These are phyloP conservation scores for Campylorhamphus procurvoides DNA, from an alignment of 2,113 vertebrate species.

Conservation along the genomic window DNA sequence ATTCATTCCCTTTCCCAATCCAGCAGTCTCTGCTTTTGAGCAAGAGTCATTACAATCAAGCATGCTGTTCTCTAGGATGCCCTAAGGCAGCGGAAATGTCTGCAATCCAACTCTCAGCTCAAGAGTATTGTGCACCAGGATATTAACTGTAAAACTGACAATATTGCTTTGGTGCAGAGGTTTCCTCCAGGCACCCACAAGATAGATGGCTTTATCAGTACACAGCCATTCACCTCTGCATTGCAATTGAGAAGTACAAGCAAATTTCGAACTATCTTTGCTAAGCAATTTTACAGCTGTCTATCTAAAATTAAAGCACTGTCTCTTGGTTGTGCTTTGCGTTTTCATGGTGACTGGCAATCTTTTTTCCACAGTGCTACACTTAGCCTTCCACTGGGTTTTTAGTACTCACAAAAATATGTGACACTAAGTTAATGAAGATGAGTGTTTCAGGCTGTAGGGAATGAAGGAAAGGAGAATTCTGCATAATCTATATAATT, in stretches of 20 bases:
- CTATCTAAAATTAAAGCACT: slow-evolving; percentile 29
- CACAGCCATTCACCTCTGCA: slow-evolving; percentile 41
- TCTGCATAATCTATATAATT: neutral
- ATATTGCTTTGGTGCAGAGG: slow-evolving; percentile 35
- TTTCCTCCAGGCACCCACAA: slow-evolving; percentile 34
- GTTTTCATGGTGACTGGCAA: neutral
- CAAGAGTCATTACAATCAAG: neutral
- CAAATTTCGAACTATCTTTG: slow-evolving; percentile 25
- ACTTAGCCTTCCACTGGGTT: neutral
- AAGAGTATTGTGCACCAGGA: slow-evolving; percentile 16
- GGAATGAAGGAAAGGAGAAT: neutral
- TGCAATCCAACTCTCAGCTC: neutral
- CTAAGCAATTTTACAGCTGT: slow-evolving; percentile 45
- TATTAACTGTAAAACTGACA: slow-evolving; percentile 21
- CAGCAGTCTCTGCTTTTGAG: neutral
- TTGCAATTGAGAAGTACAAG: slow-evolving; percentile 17
- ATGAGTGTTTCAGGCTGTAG: neutral
- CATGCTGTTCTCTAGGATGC: neutral
- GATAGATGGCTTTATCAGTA: slow-evolving; percentile 55
- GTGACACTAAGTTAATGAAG: neutral
- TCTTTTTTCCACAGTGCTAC: neutral
- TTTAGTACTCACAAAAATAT: neutral
- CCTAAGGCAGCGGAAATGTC: neutral
- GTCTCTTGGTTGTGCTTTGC: slow-evolving; percentile 33
- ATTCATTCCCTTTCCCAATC: neutral